Evolutionary conservation across 2,113 vertebrate species (phyloP), one percentile per base, ranked within the genome.

Genomic region (Delphinus delphis): DNA sequence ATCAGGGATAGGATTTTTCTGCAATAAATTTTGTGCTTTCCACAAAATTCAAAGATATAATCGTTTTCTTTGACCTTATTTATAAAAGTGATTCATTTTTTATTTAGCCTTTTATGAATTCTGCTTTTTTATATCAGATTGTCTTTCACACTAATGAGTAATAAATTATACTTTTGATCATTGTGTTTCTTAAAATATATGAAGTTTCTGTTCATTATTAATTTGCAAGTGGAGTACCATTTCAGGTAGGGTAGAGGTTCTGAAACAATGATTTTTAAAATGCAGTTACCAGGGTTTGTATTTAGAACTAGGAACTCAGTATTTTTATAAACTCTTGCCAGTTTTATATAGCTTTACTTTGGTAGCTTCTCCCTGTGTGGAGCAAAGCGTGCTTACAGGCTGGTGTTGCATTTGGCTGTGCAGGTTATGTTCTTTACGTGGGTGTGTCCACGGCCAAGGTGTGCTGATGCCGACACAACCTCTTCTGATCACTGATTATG

Each of bases 21-120:
- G n/a, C 96, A 92, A 28, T 71, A 95, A 77, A 60, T 94, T 95
- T 97, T 94, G 36, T 23, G 91, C 87, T 96, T 88, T 89, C 2
- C 84, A 31, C 3, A 70, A 73, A 98, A 97, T 97, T 90, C 3
- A 68, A 96, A 47, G 89, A 68, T 85, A 58, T 67, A 94, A 93
- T 86, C 0, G 26, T 80, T 93, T 96, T 89, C 58, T 96, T 95
- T 96, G 95, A 95, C 84, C 33, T 94, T 0, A 91, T 90, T 93
- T 97, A 76, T 96, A 97, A 95, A 74, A 96, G 38, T 96, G 88
- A 92, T 84, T 92, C 70, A 93, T 95, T 96, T 87, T 91, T 96
- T 47, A 23, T 96, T 84, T 68, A 79, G 9, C 21, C 68, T 97
- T 79, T 89, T 93, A 71, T 89, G 65, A 85, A 80, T 90, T 95